Evolutionary conservation across 2,888 invertebrate species (phyloP).

Genomic region (Torymus auratus): DNA sequence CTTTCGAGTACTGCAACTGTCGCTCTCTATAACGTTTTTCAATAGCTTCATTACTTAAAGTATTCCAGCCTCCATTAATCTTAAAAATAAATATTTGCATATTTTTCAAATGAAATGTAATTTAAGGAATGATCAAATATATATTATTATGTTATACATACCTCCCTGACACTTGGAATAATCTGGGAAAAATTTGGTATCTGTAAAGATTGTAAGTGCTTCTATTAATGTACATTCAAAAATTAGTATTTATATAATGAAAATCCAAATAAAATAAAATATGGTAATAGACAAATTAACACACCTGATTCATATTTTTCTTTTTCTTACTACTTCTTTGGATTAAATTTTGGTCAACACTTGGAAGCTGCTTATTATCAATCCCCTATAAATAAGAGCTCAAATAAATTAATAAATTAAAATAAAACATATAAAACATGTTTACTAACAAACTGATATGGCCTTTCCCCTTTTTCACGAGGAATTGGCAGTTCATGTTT

Average conservation of each 20-base stretch:
- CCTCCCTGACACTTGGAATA: slow-evolving; percentile 25
- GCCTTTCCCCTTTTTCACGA: slow-evolving; percentile 16
- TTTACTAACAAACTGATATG: slow-evolving; percentile 19
- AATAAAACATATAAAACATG: background rate
- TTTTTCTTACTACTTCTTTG: no score
- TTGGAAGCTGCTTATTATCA: no score
- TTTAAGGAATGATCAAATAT: no score
- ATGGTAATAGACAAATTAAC: no score
- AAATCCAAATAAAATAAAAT: no score
- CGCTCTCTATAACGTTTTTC: slow-evolving; percentile 28
- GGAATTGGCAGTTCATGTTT: background rate
- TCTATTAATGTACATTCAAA: no score
- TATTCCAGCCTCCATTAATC: slow-evolving; percentile 35
- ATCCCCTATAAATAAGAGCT: no score
- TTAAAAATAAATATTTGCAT: slow-evolving; percentile 22
- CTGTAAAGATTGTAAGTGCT: no score
- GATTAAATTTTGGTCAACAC: no score
- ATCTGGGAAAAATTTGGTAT: slow-evolving; percentile 24
- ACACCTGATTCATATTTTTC: no score
- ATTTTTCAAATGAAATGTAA: background rate
- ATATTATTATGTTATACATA: background rate
- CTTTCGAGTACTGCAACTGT: slow-evolving; percentile 1
- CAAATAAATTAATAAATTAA: slow-evolving; percentile 12
- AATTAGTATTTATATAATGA: no score
- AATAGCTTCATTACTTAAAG: slow-evolving; percentile 46